Evolutionary conservation across 2,888 invertebrate genomes (phyloP), one percentile per base, ranked within the genome.

Genomic region (Andrena camellia): DNA sequence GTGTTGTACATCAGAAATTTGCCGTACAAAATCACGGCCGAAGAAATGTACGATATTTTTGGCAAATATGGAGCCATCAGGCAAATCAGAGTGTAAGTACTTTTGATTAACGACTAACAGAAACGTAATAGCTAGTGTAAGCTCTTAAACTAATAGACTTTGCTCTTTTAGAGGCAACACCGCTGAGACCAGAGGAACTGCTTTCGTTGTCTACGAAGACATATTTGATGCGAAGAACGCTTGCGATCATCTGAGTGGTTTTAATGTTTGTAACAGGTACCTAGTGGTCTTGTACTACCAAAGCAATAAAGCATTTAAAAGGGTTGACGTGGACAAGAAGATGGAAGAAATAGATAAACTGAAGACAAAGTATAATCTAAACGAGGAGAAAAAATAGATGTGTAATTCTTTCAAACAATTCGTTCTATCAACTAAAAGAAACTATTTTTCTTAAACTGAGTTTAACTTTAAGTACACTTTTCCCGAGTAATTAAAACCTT

Each of bases 11-110:
- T 99, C 10, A 96, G 99, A 92, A 99, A 99, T 95, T 95, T 99
- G 81, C 99, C 99, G 0, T 99, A 99, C 93, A 99, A 99, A 95
- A 99, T 99, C 89, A 99, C 99, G 68, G 98, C 98, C 6, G 99
- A 99, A 94, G 99, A 99, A 96, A 99, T 99, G 99, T 99, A 99
- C 93, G 99, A 99, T 95, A 99, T 99, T 86, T 99, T 99, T 95
- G 99, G 99, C 23, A 99, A 99, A 95, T 99, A 99, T 95, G 99
- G 99, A 90, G 99, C 99, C 2, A 99, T 99, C 87, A 95, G 99
- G 90, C 99, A 99, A 95, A 99, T 99, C 83, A 95, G 99, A 95
- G 98, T 99, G 98, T 98, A 96, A 96, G 98, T 96, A 78, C 59
- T 54, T 20, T 10, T n/a, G 10, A 57, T 54, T 48, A 20, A 52